phyloP scores from a whole-genome alignment of 2,888 invertebrate species.

The Trachelus troglodyta region DNA sequence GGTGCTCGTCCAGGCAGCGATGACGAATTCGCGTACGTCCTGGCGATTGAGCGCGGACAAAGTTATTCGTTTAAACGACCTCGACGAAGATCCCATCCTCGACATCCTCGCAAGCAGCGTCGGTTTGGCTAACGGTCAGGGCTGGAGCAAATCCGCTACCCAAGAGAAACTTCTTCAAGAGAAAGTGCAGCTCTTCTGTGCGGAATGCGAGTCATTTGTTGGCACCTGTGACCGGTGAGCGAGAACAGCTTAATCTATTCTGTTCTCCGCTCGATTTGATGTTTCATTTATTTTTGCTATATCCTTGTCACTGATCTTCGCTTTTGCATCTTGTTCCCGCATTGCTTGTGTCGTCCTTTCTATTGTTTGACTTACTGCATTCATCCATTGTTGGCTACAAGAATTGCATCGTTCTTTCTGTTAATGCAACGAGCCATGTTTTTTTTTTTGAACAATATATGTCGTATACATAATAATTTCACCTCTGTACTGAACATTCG shows the following conservation, averaged over 20 bases:
- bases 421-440: background rate
- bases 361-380: background rate
- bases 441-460: background rate
- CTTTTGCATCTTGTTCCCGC: background rate
- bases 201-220: slow-evolving; percentile 54
- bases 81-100: slow-evolving; percentile 78
- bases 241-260: background rate
- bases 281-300: background rate
- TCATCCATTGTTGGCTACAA: background rate
- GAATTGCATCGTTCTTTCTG: background rate
- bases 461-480: background rate
- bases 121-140: slow-evolving; percentile 52
- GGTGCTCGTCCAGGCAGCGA: slow-evolving; percentile 55
- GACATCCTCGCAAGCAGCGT: slow-evolving; percentile 81
- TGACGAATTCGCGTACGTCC: slow-evolving; percentile 84
- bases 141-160: slow-evolving; percentile 58
- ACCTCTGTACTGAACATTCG: background rate
- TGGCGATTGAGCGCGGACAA: slow-evolving; percentile 85
- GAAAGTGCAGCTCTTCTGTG: slow-evolving; percentile 56
- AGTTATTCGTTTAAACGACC: slow-evolving; percentile 74
- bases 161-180: slow-evolving; percentile 43
- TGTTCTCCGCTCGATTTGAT: background rate
- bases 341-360: background rate
- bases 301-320: background rate
- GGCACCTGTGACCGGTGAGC: slow-evolving; percentile 53